phyloP scores from a whole-genome alignment of 2,113 vertebrate genomes.

The Noctilio leporinus region DNA sequence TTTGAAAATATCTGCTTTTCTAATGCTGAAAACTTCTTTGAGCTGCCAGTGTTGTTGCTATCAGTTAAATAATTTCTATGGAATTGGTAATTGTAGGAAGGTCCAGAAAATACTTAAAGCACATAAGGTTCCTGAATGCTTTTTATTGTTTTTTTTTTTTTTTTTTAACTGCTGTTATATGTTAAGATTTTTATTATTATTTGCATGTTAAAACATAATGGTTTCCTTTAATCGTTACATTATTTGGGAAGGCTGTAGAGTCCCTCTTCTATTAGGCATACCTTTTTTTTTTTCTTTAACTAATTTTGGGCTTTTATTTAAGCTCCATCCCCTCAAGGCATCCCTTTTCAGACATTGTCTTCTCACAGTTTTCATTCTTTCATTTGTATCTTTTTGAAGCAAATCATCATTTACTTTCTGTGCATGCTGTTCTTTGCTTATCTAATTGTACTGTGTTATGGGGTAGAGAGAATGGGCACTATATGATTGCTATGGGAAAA shows the following conservation, averaged over 20 bases:
- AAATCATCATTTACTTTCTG: constrained; percentile 43
- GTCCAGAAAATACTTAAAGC: constrained; percentile 5
- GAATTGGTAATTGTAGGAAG: neutral
- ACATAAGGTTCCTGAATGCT: neutral
- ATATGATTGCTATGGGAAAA: constrained; percentile 42
- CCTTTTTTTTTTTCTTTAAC: neutral
- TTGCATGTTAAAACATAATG: constrained; percentile 3
- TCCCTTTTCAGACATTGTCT: constrained; percentile 41
- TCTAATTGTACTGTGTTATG: constrained; percentile 43
- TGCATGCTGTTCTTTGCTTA: constrained; percentile 58
- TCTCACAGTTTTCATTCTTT: constrained; percentile 36
- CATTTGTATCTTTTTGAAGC: constrained; percentile 54
- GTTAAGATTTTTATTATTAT: constrained; percentile 27
- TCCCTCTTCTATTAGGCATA: neutral
- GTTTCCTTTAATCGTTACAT: constrained; percentile 24
- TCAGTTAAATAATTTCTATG: neutral
- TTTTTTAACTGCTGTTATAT: neutral
- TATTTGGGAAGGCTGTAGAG: neutral
- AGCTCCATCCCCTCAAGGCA: neutral
- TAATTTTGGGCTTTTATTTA: constrained; percentile 43
- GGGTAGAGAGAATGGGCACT: constrained; percentile 40
- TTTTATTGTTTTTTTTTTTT: neutral
- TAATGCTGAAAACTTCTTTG: neutral
- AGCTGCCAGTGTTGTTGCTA: neutral
- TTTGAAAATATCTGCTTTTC: constrained; percentile 21